Evolutionary conservation across 2,113 vertebrate genomes (phyloP), one percentile per base, ranked within the genome.

Genomic region (Amphiprion ocellaris): DNA sequence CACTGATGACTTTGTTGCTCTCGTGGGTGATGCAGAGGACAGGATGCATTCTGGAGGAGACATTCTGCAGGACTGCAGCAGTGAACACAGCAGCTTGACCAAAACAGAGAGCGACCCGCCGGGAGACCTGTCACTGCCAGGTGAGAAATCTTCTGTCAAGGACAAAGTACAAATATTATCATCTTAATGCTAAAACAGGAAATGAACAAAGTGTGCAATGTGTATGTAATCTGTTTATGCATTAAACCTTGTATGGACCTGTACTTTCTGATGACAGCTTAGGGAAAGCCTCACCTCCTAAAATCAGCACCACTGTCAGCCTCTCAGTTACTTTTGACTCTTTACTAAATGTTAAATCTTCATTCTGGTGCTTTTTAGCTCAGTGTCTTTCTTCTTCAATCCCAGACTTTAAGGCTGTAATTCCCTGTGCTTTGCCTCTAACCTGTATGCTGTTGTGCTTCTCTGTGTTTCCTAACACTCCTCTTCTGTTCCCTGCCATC

Each of bases 11-110:
- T 15, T 39, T 55, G 49, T 37, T 12, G 19, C 33, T 74, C 26
- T 70, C 21, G 4, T 47, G 49, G 58, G 6, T 66, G 11, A 60
- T 63, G 0, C 77, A 99, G 97, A 95, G 28, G 95, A 95, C 92
- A 92, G 89, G 62, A 93, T 93, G 0, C 94, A 95, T 10, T 94
- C 96, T 0, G 93, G 95, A 0, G 96, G 93, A 47, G 96, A 97
- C 0, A 94, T 96, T 59, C 89, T 97, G 63, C 96, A 97, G 73
- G 97, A 98, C 9, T 93, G 96, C 73, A 92, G 93, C 93, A 92
- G 95, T 0, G 96, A 98, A 79, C 93, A 91, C 92, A 93, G 95
- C 65, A 92, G 95, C 90, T 93, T 94, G 73, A 92, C 94, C n/a
- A 96, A 93, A 76, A 84, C 91, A 0, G 94, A 96, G 81, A 95